These are phyloP conservation scores for Papilio demoleus DNA, from an alignment of 2,888 invertebrate species.

Conservation along the genomic window DNA sequence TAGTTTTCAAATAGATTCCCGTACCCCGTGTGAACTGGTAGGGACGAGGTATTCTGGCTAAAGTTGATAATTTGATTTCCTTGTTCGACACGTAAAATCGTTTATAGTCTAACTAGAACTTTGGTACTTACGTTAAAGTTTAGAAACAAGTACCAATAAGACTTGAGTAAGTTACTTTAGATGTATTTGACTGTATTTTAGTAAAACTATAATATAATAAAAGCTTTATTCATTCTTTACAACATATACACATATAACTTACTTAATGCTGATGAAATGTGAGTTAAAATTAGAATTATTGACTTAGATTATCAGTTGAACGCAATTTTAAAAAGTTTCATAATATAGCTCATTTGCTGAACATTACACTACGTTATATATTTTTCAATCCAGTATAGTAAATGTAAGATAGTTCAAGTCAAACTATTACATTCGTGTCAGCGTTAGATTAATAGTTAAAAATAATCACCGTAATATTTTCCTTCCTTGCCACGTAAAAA, in stretches of 20 bases:
- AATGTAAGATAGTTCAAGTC: no score
- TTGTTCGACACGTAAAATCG: conserved; percentile 81
- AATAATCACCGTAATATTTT: not conserved
- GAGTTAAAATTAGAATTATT: no score
- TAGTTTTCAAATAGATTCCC: conserved; percentile 68
- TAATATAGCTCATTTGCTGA: no score
- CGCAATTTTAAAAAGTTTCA: no score
- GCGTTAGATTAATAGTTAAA: no score
- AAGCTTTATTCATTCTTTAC: not conserved
- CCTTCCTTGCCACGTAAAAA: not conserved
- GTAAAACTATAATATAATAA: conserved; percentile 5
- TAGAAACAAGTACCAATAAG: conserved; percentile 52
- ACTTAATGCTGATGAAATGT: no score
- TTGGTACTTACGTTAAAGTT: conserved; percentile 67
- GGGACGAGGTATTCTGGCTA: conserved; percentile 73
- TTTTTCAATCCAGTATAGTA: no score
- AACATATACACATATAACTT: not conserved
- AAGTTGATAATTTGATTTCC: conserved; percentile 82
- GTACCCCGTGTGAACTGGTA: conserved; percentile 62
- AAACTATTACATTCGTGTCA: no score
- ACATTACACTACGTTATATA: not conserved
- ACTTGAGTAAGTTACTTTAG: conserved; percentile 55
- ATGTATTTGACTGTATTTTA: conserved; percentile 2
- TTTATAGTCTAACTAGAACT: conserved; percentile 77
- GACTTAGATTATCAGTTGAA: no score